These are phyloP conservation scores for Nymphicus hollandicus DNA, from an alignment of 2,113 vertebrate species.

Conservation along the genomic window DNA sequence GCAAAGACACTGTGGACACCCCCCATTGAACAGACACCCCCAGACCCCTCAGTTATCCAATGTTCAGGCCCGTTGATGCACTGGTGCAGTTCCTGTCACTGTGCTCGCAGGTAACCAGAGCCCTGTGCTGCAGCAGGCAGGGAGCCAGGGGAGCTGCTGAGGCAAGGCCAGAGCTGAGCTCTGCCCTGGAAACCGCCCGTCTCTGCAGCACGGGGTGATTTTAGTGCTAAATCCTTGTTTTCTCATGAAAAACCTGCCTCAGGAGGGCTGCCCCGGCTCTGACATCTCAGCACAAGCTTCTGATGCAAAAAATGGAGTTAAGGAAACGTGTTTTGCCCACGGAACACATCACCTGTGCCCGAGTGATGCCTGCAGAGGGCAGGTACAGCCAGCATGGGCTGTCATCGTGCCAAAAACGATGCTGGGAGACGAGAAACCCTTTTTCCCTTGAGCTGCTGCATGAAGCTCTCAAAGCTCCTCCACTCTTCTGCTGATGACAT, in stretches of 20 bases:
- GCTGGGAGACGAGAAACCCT: fast-evolving
- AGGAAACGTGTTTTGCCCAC: fast-evolving
- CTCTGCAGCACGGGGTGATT: fast-evolving
- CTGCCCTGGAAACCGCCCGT: background rate
- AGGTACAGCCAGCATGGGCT: fast-evolving
- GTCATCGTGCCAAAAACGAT: fast-evolving
- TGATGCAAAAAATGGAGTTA: fast-evolving
- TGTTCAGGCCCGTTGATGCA: fast-evolving
- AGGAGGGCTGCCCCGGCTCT: background rate
- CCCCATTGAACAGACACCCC: fast-evolving
- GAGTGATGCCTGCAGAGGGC: fast-evolving
- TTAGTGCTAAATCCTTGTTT: background rate
- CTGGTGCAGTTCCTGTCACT: fast-evolving
- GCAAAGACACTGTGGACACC: fast-evolving
- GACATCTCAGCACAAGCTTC: background rate
- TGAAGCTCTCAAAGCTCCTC: background rate
- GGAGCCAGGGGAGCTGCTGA: background rate
- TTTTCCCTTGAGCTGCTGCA: no score
- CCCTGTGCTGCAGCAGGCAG: background rate
- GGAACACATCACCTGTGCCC: fast-evolving
- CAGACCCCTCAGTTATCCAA: background rate
- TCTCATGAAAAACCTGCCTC: fast-evolving
- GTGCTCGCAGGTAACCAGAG: background rate
- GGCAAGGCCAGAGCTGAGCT: background rate
- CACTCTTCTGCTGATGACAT: no score